Evolutionary conservation across 1,140 invertebrate genomes (phyloP).

Genomic region (Coptotermes formosanus): DNA sequence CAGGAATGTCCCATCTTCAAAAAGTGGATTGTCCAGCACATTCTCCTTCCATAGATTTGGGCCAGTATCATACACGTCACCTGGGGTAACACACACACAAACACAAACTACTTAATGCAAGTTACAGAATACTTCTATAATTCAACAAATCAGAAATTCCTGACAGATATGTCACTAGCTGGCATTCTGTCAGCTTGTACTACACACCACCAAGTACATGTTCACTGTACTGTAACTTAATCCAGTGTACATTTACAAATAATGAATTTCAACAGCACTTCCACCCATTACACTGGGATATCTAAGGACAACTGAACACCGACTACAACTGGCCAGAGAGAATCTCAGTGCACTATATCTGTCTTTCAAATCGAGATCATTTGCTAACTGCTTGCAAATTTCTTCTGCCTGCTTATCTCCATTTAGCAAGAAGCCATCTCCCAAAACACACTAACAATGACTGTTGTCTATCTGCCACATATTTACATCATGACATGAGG

Average conservation of each 20-base stretch:
- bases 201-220: no score
- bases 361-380: slow-evolving; percentile 69
- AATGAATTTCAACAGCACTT: no score
- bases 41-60: slow-evolving; percentile 51
- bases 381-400: slow-evolving; percentile 72
- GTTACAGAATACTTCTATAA: no score
- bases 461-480: no score
- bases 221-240: no score
- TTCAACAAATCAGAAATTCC: not conserved
- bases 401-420: slow-evolving; percentile 67
- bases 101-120: not conserved
- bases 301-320: no score
- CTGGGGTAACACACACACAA: slow-evolving; percentile 22
- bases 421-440: slow-evolving; percentile 93
- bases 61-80: slow-evolving; percentile 44
- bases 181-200: not conserved
- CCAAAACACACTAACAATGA: slow-evolving; percentile 48
- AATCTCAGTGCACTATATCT: slow-evolving; percentile 98
- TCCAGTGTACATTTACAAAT: no score
- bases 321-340: slow-evolving; percentile 95
- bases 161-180: slow-evolving; percentile 14
- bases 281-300: no score
- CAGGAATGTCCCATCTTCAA: slow-evolving; percentile 61
- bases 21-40: slow-evolving; percentile 52
- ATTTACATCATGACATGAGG: no score